A percentile compares a stretch with the other conserved stretches of the same genome.
Evolutionary conservation across 92 coral and sea anemone genomes (phyloP).

Genomic region (Porites cylindrica): DNA sequence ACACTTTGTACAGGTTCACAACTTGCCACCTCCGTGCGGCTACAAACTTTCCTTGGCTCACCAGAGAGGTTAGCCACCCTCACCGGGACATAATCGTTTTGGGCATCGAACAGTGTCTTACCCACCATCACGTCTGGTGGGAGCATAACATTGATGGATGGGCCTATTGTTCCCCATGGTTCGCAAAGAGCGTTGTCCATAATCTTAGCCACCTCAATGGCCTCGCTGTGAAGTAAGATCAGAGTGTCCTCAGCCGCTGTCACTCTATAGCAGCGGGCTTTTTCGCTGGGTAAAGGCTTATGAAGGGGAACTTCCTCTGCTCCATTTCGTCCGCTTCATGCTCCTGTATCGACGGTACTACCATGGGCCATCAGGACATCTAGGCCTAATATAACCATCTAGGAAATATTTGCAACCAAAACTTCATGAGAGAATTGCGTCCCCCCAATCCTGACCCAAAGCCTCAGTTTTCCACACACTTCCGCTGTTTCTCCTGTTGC

Average conservation of each 20-base stretch:
- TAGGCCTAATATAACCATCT: conserved; percentile 58
- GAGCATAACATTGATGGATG: background rate
- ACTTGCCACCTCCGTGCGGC: conserved; percentile 33
- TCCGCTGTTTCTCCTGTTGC: conserved; percentile 24
- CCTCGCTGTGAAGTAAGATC: conserved; percentile 44
- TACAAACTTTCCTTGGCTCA: conserved; percentile 1
- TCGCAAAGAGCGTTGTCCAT: background rate
- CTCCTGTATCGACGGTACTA: conserved; percentile 57
- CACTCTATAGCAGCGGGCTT: conserved; percentile 44
- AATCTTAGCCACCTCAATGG: conserved; percentile 49
- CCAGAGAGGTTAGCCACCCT: conserved; percentile 49
- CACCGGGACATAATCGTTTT: conserved; percentile 39
- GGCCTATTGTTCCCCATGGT: conserved; percentile 26
- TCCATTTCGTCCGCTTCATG: conserved; percentile 23
- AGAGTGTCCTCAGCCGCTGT: conserved; percentile 22
- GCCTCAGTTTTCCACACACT: conserved; percentile 23
- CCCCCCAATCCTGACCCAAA: conserved; percentile 44
- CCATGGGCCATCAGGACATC: conserved; percentile 64
- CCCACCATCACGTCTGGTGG: conserved; percentile 55
- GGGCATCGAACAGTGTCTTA: conserved; percentile 48
- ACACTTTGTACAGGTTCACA: conserved; percentile 59
- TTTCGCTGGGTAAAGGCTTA: background rate
- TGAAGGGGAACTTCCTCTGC: conserved; percentile 55
- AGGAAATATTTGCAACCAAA: conserved; percentile 48
- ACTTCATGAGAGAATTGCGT: conserved; percentile 40